phyloP scores from a whole-genome alignment of 2,113 vertebrate genomes.

The Cyprinodon variegatus region DNA sequence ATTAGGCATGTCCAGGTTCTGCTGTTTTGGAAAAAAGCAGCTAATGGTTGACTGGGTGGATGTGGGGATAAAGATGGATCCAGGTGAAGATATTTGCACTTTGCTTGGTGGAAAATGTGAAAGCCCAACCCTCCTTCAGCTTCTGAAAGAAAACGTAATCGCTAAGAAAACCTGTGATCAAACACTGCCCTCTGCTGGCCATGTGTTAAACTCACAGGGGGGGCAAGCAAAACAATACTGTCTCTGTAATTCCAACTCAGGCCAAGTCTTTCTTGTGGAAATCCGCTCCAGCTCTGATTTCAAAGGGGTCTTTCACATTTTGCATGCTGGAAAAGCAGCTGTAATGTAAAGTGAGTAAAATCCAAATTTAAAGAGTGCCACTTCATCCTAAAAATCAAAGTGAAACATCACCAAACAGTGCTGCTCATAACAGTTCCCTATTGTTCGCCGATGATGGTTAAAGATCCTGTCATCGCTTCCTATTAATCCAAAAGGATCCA shows the following conservation, averaged over 20 bases:
- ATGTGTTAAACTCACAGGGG: conserved; percentile 54
- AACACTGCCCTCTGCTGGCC: conserved; percentile 68
- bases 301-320: conserved; percentile 81
- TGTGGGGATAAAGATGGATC: conserved; percentile 44
- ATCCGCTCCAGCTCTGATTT: conserved; percentile 31
- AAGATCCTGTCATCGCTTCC: conserved; percentile 60
- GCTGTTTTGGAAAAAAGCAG: conserved; percentile 29
- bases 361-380: conserved; percentile 59
- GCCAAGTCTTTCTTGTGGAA: conserved; percentile 23
- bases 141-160: conserved; percentile 9
- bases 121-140: conserved; percentile 32
- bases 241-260: conserved; percentile 47
- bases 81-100: conserved; percentile 39
- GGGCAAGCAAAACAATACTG: conserved; percentile 65
- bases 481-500: conserved; percentile 74
- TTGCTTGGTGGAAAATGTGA: conserved; percentile 46
- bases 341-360: conserved; percentile 7
- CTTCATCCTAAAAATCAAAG: conserved; percentile 67
- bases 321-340: conserved; percentile 77
- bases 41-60: conserved; percentile 20
- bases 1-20: conserved; percentile 24
- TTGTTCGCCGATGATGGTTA: conserved; percentile 58
- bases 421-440: conserved; percentile 70
- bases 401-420: conserved; percentile 76
- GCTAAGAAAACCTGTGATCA: conserved; percentile 25